Evolutionary conservation across 92 coral and sea anemone species (phyloP).

Genomic region (Phenganax marumi): DNA sequence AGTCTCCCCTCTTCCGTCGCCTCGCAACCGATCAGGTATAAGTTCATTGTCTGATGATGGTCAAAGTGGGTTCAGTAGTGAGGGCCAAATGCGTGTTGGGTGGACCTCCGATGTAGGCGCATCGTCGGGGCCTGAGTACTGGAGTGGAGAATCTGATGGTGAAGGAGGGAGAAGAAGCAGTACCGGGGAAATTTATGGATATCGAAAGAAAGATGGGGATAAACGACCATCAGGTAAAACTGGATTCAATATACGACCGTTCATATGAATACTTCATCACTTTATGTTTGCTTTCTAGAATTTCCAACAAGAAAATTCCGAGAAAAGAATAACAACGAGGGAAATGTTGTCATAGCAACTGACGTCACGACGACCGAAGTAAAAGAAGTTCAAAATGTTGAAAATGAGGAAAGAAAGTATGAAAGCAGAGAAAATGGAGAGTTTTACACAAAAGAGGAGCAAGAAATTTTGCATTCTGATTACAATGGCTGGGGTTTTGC

Average conservation of each 20-base stretch:
- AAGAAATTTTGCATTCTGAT: background rate
- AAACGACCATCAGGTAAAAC: background rate
- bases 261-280: too few relatives aligned
- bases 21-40: conserved; percentile 33
- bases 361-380: conserved; percentile 17
- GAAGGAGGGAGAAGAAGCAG: conserved; percentile 13
- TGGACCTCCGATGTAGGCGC: conserved; percentile 35
- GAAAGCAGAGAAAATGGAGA: conserved; percentile 9
- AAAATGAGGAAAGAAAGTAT: background rate
- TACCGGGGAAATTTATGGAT: conserved; percentile 33
- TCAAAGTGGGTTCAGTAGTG: conserved; percentile 33
- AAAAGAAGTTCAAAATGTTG: background rate
- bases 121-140: conserved; percentile 32
- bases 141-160: conserved; percentile 2
- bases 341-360: background rate
- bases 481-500: background rate
- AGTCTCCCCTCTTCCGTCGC: conserved; percentile 25
- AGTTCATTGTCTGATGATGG: conserved; percentile 30
- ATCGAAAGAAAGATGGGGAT: background rate
- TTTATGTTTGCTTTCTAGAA: background rate
- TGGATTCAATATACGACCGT: too few relatives aligned
- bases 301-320: conserved; percentile 18
- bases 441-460: conserved; percentile 2
- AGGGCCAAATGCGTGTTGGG: conserved; percentile 36
- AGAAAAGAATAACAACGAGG: conserved; percentile 4